Conservation (phyloP, 2,797 vertebrate genomes). For the Podargus strigoides region DNA sequence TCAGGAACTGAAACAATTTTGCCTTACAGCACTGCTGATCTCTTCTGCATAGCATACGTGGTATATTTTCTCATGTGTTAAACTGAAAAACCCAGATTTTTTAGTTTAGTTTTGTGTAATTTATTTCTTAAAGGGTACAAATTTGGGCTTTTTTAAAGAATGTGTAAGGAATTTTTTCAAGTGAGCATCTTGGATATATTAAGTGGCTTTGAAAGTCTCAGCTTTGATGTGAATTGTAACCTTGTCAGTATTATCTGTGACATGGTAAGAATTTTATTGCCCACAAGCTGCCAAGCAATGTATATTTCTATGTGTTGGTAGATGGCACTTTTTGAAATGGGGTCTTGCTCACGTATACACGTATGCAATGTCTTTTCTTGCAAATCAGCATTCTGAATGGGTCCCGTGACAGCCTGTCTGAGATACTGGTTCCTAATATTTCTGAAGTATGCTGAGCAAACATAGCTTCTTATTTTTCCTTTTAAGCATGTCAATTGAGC, state of each 20-base stretch:
- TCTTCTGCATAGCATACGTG: background rate
- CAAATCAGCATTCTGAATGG: background rate
- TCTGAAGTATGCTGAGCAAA: background rate
- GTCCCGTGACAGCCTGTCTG: background rate
- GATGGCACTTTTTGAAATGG: background rate
- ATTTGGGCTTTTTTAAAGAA: background rate
- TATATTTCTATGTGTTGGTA: background rate
- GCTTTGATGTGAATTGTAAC: background rate
- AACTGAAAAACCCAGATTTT: background rate
- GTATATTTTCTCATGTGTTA: background rate
- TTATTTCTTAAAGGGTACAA: background rate
- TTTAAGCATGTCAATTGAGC: background rate
- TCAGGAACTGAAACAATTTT: background rate
- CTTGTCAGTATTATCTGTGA: background rate
- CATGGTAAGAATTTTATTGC: background rate
- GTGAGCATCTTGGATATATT: background rate
- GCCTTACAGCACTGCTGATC: background rate
- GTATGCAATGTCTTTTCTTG: background rate
- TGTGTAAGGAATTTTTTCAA: background rate
- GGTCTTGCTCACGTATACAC: background rate
- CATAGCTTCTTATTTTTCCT: background rate
- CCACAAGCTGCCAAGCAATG: background rate
- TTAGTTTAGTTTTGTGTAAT: background rate
- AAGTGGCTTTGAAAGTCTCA: background rate
- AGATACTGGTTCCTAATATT: background rate